Evolutionary conservation across 2,113 vertebrate genomes (phyloP).

Genomic region (Chaetops frenatus): DNA sequence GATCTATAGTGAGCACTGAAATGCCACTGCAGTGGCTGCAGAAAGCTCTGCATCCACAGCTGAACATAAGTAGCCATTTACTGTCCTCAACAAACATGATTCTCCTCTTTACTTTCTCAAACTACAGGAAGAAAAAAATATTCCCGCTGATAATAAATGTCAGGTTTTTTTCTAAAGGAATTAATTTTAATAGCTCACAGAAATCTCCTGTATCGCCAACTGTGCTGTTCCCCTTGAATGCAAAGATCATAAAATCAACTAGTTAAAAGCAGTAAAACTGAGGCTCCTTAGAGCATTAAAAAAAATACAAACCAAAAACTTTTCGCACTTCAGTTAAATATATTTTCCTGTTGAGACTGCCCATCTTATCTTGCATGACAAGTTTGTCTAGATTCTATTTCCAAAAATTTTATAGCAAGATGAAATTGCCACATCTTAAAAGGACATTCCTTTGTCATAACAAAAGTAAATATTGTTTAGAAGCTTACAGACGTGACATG

Average conservation of each 20-base stretch:
- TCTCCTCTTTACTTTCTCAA: background rate
- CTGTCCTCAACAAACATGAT: background rate
- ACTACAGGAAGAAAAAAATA: background rate
- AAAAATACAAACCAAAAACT: background rate
- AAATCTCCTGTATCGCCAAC: background rate
- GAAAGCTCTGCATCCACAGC: background rate
- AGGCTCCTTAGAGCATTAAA: background rate
- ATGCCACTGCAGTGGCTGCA: background rate
- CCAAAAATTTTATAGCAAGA: background rate
- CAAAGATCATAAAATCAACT: background rate
- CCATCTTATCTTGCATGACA: background rate
- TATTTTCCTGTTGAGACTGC: background rate
- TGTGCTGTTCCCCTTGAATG: background rate
- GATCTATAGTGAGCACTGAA: background rate
- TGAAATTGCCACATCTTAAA: background rate
- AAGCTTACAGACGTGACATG: background rate
- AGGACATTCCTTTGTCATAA: background rate
- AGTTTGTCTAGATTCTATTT: background rate
- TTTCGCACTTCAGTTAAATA: background rate
- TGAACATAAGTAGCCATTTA: background rate
- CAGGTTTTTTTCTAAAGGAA: background rate
- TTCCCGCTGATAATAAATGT: background rate
- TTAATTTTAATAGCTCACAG: background rate
- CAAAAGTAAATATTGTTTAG: conserved; percentile 2
- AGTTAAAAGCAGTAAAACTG: background rate